Conservation (phyloP, 2,113 vertebrate genomes). For the Pygoscelis antarcticus region DNA sequence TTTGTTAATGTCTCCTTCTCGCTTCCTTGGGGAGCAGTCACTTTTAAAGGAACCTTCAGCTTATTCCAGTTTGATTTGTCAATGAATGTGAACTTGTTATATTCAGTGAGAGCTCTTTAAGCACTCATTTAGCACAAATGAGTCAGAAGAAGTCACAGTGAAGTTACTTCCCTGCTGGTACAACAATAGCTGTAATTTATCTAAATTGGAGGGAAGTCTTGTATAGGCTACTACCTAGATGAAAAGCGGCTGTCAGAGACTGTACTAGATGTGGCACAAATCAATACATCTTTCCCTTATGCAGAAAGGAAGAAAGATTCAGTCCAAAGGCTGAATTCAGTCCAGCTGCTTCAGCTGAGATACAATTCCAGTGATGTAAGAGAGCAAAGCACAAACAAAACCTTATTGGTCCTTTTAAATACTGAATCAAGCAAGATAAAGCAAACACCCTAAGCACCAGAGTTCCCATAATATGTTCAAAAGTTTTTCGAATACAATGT, state of each 20-base stretch:
- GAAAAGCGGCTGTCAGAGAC: background rate
- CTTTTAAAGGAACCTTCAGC: background rate
- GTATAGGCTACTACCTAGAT: background rate
- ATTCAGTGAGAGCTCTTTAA: background rate
- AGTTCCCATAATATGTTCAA: background rate
- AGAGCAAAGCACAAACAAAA: background rate
- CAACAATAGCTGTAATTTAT: background rate
- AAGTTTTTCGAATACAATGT: background rate
- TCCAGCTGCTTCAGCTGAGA: background rate
- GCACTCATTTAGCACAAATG: background rate
- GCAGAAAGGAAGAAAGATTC: background rate
- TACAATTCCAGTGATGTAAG: background rate
- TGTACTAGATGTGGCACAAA: background rate
- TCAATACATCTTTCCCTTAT: background rate
- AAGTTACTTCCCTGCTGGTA: background rate
- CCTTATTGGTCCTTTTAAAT: background rate
- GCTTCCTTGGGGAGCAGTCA: background rate
- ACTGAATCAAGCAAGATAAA: background rate
- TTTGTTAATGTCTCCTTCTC: background rate
- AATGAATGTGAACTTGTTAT: background rate
- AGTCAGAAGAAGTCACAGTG: background rate
- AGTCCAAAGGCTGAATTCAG: background rate
- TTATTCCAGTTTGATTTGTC: background rate
- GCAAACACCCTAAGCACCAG: background rate
- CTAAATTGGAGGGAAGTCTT: background rate